Conservation (phyloP, 2,888 invertebrate species). For the Hemicrepidius hirtus region DNA sequence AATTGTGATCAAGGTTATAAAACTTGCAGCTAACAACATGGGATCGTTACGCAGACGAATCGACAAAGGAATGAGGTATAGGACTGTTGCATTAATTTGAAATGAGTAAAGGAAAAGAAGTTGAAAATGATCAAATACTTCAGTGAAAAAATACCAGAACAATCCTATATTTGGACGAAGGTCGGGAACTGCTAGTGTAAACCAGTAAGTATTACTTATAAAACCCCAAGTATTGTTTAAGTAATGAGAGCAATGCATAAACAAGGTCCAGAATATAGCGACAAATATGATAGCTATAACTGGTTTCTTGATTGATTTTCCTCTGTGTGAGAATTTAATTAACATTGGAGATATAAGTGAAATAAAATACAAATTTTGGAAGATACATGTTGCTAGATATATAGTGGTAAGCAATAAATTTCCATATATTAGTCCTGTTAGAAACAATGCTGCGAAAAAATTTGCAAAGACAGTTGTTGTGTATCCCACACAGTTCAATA, state of each 20-base stretch:
- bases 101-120: slow-evolving; percentile 96
- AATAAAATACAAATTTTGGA: slow-evolving; percentile 89
- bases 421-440: slow-evolving; percentile 82
- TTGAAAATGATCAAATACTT: slow-evolving; percentile 99
- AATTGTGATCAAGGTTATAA: slow-evolving; percentile 88
- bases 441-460: slow-evolving; percentile 82
- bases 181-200: slow-evolving; percentile 94
- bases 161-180: slow-evolving; percentile 97
- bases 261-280: slow-evolving; percentile 30
- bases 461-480: slow-evolving; percentile 95
- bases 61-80: slow-evolving; percentile 93
- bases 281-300: slow-evolving; percentile 61
- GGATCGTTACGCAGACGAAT: slow-evolving; percentile 87
- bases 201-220: slow-evolving; percentile 71
- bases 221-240: slow-evolving; percentile 70
- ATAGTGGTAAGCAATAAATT: slow-evolving; percentile 78
- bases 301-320: slow-evolving; percentile 72
- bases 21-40: slow-evolving; percentile 84
- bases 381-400: slow-evolving; percentile 84
- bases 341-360: slow-evolving; percentile 88
- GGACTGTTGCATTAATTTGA: slow-evolving; percentile 94
- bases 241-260: slow-evolving; percentile 36
- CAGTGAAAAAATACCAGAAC: slow-evolving; percentile 99
- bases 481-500: slow-evolving; percentile 90
- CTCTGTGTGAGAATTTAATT: slow-evolving; percentile 79